Evolutionary conservation across 2,797 vertebrate species (phyloP).

Genomic region (Arctocebus calabarensis): DNA sequence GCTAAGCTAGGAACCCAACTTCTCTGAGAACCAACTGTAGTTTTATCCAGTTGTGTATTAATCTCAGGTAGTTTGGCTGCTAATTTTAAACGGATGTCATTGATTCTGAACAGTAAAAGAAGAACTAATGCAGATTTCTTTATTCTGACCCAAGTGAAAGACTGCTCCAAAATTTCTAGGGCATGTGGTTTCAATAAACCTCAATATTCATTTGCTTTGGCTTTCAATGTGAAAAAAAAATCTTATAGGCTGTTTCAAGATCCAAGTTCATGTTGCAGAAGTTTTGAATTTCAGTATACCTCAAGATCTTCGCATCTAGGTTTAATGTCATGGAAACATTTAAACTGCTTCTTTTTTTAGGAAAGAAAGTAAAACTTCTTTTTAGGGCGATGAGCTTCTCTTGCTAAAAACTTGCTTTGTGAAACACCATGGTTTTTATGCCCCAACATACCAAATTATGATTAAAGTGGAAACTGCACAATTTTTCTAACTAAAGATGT

Average conservation of each 20-base stretch:
- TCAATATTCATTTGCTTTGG: background rate
- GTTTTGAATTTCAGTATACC: background rate
- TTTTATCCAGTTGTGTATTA: background rate
- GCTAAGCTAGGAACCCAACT: background rate
- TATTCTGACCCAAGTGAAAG: slow-evolving; percentile 16
- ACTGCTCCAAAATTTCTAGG: background rate
- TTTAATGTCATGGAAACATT: background rate
- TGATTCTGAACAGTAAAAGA: background rate
- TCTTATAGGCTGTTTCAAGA: background rate
- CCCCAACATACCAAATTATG: background rate
- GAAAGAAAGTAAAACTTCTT: background rate
- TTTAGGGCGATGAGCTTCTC: background rate
- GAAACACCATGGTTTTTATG: background rate
- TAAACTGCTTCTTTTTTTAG: background rate
- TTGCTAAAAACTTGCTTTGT: background rate
- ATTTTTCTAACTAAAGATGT: background rate
- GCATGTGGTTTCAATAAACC: background rate
- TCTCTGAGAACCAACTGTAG: background rate
- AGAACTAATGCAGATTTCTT: background rate
- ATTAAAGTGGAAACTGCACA: background rate
- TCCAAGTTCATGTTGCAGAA: background rate
- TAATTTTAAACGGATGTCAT: background rate
- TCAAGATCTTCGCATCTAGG: background rate
- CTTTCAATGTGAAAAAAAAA: background rate
- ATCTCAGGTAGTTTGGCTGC: background rate